Percentiles rank a stretch among this genome's conserved stretches.
Evolutionary conservation across 2,113 vertebrate genomes (phyloP).

Genomic region (Xenopus borealis): DNA sequence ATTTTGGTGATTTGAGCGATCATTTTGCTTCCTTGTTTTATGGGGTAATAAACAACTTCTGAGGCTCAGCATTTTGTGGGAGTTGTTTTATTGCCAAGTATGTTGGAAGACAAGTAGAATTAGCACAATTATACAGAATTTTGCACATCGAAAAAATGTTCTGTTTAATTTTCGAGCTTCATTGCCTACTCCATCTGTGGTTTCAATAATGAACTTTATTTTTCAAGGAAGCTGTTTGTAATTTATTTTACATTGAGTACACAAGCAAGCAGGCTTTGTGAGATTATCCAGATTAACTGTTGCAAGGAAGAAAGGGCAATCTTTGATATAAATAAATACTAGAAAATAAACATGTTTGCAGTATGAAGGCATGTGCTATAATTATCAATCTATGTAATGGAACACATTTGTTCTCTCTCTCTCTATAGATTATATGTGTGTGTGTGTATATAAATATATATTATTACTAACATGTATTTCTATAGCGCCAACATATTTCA

Average conservation of each 20-base stretch:
- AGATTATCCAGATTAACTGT: slow-evolving; percentile 23
- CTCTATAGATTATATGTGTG: too few relatives aligned
- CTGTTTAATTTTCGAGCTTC: slow-evolving; percentile 53
- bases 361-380: too few relatives aligned
- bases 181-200: slow-evolving; percentile 49
- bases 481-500: too few relatives aligned
- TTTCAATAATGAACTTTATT: slow-evolving; percentile 46
- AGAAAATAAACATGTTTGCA: too few relatives aligned
- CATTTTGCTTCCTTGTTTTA: slow-evolving; percentile 52
- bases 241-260: slow-evolving; percentile 37
- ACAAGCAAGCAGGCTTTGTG: slow-evolving; percentile 11
- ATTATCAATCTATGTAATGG: too few relatives aligned
- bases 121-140: slow-evolving; percentile 53
- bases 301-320: neutral
- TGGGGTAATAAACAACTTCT: slow-evolving; percentile 50
- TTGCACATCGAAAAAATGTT: slow-evolving; percentile 45
- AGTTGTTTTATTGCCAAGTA: slow-evolving; percentile 52
- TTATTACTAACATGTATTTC: too few relatives aligned
- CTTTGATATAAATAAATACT: neutral
- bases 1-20: slow-evolving; percentile 43
- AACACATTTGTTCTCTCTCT: too few relatives aligned
- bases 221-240: slow-evolving; percentile 40
- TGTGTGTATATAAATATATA: too few relatives aligned
- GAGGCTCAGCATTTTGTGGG: slow-evolving; percentile 53
- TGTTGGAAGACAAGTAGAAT: slow-evolving; percentile 56